Evolutionary conservation across 1,140 invertebrate species (phyloP).

Genomic region (Mesaphorura yosii): DNA sequence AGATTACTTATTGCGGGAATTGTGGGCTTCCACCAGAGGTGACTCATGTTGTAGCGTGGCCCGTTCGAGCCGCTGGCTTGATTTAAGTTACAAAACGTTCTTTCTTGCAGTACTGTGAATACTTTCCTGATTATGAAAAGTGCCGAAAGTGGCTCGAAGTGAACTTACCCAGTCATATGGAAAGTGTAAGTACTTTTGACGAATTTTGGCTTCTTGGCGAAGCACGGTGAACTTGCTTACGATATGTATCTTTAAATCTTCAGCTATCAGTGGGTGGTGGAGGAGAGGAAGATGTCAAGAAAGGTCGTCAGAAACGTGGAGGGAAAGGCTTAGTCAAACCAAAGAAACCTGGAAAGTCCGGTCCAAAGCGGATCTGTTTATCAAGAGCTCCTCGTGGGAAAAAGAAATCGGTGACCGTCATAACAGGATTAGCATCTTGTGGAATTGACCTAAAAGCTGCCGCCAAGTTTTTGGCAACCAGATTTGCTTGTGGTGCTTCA

Average conservation of each 20-base stretch:
- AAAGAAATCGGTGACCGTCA: constrained; percentile 95
- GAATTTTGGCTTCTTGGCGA: constrained; percentile 54
- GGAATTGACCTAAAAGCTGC: constrained; percentile 98
- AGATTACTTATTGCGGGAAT: constrained; percentile 85
- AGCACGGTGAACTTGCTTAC: no score
- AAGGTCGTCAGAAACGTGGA: constrained; percentile 69
- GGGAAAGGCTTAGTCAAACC: constrained; percentile 79
- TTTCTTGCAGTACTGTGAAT: constrained; percentile 81
- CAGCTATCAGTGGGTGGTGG: constrained; percentile 43
- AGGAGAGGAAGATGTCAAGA: constrained; percentile 77
- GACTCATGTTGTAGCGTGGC: no score
- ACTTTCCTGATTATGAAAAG: constrained; percentile 93
- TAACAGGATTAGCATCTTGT: constrained; percentile 75
- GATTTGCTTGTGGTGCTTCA: constrained; percentile 97
- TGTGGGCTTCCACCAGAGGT: constrained; percentile 85
- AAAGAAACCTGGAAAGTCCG: constrained; percentile 68
- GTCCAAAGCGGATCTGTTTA: constrained; percentile 63
- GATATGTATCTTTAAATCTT: background rate
- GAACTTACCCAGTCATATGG: constrained; percentile 84
- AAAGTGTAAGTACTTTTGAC: constrained; percentile 50
- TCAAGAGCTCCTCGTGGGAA: constrained; percentile 89
- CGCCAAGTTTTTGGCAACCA: constrained; percentile 92
- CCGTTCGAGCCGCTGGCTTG: constrained; percentile 6
- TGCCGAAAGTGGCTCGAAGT: constrained; percentile 94
- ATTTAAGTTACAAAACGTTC: constrained; percentile 16